Conservation (phyloP, 2,888 invertebrate genomes). For the Cataglyphis cursor region DNA sequence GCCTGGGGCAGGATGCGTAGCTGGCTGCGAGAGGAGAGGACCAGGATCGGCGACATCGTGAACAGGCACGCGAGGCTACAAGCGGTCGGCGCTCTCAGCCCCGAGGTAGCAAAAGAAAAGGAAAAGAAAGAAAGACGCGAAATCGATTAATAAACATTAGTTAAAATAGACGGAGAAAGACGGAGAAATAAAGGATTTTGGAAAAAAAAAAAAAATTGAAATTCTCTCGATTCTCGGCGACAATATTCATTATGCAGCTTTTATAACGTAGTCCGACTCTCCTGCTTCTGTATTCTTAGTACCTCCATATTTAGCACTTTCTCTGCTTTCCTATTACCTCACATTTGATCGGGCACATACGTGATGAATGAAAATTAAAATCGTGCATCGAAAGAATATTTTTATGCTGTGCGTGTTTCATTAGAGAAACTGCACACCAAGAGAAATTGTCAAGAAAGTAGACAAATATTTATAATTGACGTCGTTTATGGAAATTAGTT, state of each 20-base stretch:
- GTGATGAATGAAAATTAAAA: neutral
- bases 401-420: neutral
- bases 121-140: neutral
- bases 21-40: slow-evolving; percentile 83
- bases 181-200: neutral
- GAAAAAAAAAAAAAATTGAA: neutral
- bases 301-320: slow-evolving; percentile 7
- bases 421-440: neutral
- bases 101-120: slow-evolving; percentile 29
- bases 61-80: slow-evolving; percentile 82
- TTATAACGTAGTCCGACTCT: neutral
- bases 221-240: neutral
- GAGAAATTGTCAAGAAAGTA: neutral
- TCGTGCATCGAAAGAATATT: neutral
- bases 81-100: slow-evolving; percentile 77
- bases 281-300: neutral
- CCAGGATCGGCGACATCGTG: slow-evolving; percentile 81
- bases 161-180: neutral
- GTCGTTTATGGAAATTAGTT: neutral
- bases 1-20: slow-evolving; percentile 83
- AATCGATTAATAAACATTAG: neutral
- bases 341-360: neutral
- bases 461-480: slow-evolving; percentile 2
- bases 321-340: neutral
- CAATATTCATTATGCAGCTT: neutral